Base-by-base conservation (phyloP, 2,113 vertebrate species). In the Dasyprocta punctata region DNA sequence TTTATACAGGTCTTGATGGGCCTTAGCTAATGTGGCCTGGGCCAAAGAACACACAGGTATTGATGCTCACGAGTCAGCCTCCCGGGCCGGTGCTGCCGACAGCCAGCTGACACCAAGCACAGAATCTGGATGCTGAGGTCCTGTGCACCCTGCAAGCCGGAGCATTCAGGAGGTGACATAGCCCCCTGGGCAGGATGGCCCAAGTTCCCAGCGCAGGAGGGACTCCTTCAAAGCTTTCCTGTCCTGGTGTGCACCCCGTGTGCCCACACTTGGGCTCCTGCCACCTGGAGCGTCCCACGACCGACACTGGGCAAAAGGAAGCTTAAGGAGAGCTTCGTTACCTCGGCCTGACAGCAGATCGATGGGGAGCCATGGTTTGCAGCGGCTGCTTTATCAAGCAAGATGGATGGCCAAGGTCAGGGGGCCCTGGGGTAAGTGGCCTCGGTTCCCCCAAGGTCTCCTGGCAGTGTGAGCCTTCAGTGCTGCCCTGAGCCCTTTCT, bases 321-420 rank as follows among this genome's bases (percentile, higher is more conserved):
- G 47, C 92, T 83, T 83, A 89, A 95, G 90, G 96, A 96, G 82
- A 97, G 81, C 61, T 92, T 71, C 19, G 69, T 80, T 95, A 89
- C 97, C 78, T 90, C 5, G 0, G 47, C n/a, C 65, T 89, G 93
- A 80, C 71, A 94, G 94, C 92, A 97, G 95, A 92, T 93, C 96
- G 88, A 81, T 81, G 78, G 67, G 22, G 63, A 95, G 47, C 73
- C 28, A 6, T 60, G 49, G 97, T 96, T 84, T 96, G 91, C 91
- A 60, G 41, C 65, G 12, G 82, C 86, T 47, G 83, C n/a, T 97
- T 94, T 65, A 90, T 73, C 60, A 54, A 91, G 82, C 89, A 67
- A 94, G 86, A 97, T 80, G 61, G 86, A 96, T 86, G 94, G 54
- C 81, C 93, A 95, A 93, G 86, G 91, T 82, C 89, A 75, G 41